Conservation (phyloP, 2,888 invertebrate genomes). For the Tuta absoluta region DNA sequence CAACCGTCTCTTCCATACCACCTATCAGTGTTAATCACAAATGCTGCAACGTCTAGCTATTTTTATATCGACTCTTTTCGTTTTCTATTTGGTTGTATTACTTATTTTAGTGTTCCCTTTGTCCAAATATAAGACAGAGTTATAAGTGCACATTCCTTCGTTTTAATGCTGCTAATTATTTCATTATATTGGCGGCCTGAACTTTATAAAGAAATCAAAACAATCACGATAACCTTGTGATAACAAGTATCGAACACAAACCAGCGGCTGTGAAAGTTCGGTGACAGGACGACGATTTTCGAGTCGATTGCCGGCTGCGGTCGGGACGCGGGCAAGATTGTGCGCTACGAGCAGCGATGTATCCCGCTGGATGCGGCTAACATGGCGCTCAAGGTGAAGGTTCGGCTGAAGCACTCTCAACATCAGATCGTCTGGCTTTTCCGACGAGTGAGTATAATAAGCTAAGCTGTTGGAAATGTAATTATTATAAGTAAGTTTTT, state of each 20-base stretch:
- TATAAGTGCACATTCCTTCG: neutral
- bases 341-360: slow-evolving; percentile 67
- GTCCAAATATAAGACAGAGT: slow-evolving; percentile 57
- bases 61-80: slow-evolving; percentile 61
- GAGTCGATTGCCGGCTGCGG: neutral
- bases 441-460: slow-evolving; percentile 74
- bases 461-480: neutral
- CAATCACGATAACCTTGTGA: neutral
- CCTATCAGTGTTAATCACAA: slow-evolving; percentile 12
- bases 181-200: neutral
- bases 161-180: neutral
- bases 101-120: slow-evolving; percentile 66
- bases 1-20: slow-evolving; percentile 4
- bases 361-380: slow-evolving; percentile 67
- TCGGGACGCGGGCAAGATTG: slow-evolving; percentile 47
- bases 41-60: slow-evolving; percentile 53
- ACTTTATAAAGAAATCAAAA: neutral
- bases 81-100: slow-evolving; percentile 67
- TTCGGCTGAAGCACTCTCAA: slow-evolving; percentile 81
- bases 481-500: no score
- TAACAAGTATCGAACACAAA: no score
- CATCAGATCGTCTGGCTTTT: slow-evolving; percentile 82
- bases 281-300: neutral
- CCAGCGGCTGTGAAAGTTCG: neutral
- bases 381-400: slow-evolving; percentile 82